Evolutionary conservation across 1,140 invertebrate species (phyloP).

Genomic region (Chionoecetes opilio): DNA sequence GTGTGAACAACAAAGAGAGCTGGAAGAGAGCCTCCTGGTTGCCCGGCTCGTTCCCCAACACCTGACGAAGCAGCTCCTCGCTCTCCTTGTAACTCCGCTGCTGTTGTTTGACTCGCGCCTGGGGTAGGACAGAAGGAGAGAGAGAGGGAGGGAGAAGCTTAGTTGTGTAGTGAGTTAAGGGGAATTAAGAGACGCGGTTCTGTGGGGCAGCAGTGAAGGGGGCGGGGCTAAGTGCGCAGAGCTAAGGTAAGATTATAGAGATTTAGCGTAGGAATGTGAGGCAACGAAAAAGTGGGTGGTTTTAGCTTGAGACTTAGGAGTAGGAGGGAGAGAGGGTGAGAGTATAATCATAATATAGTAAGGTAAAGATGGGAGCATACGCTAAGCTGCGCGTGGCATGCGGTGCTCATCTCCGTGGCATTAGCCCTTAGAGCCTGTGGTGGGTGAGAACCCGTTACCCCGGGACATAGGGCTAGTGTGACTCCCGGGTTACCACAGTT

Average conservation of each 20-base stretch:
- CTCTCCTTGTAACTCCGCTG: slow-evolving; percentile 70
- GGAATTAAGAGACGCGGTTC: too few relatives aligned
- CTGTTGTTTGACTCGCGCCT: slow-evolving; percentile 75
- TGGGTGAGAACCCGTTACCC: too few relatives aligned
- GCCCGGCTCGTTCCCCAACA: neutral
- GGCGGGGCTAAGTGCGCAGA: neutral
- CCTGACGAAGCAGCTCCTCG: slow-evolving; percentile 55
- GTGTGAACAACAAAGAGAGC: slow-evolving; percentile 74
- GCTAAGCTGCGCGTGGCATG: too few relatives aligned
- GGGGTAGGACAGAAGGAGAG: neutral
- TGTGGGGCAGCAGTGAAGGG: too few relatives aligned
- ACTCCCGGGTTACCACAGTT: too few relatives aligned
- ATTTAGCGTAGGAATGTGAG: neutral
- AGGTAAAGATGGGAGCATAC: too few relatives aligned
- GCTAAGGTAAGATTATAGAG: neutral
- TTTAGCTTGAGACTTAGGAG: neutral
- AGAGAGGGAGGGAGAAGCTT: neutral
- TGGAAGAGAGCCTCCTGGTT: slow-evolving; percentile 76
- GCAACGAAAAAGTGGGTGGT: neutral
- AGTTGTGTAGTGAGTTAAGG: neutral
- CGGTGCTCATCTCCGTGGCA: too few relatives aligned
- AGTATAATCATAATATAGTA: too few relatives aligned
- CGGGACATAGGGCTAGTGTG: too few relatives aligned
- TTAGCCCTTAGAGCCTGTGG: too few relatives aligned
- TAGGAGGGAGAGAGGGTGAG: neutral